Evolutionary conservation across 2,797 vertebrate species (phyloP), one percentile per base, ranked within the genome.

Genomic region (Cynopterus sphinx): DNA sequence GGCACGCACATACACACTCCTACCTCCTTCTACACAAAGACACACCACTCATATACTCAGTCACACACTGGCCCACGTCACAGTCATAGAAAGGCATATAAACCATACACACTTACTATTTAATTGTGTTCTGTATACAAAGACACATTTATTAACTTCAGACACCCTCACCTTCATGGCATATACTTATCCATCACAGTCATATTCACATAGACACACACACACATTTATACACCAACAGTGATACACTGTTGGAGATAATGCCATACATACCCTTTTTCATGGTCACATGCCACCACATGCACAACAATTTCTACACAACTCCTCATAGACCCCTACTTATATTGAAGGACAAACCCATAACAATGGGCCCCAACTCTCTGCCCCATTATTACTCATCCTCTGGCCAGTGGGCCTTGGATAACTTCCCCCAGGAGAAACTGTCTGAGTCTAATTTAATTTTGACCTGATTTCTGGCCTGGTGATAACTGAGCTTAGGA

Each of bases 361-460:
- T 24, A 55, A 26, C 26, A 65, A 5, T 2, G 13, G 36, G 8
- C 31, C 17, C 5, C 1, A 5, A 3, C 3, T 11, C 8, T 39
- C 59, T 24, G 17, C 11, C 15, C 28, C 75, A 24, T 28, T 51
- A 24, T 28, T 51, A 51, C 10, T 65, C 87, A 24, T 46, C 21
- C 49, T 21, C 11, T 49, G 10, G 15, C 77, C 26, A 39, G 21
- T 7, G 36, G n/a, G 41, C 31, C 15, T 2, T 8, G 4, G 28
- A 33, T 53, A 15, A 2, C 24, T 59, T 26, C 19, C 77, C 24
- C 51, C 24, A 68, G 63, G 17, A 83, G 28, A 43, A 65, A 41
- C 22, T 9, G 41, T 53, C 36, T 63, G 49, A 31, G 43, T 21
- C 28, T 33, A 26, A 43, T 33, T 71, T 24, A 17, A 9, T 7